Evolutionary conservation across 92 coral and sea anemone genomes (phyloP), one percentile per base, ranked within the genome.

Genomic region (Chrysogorgia sp.): DNA sequence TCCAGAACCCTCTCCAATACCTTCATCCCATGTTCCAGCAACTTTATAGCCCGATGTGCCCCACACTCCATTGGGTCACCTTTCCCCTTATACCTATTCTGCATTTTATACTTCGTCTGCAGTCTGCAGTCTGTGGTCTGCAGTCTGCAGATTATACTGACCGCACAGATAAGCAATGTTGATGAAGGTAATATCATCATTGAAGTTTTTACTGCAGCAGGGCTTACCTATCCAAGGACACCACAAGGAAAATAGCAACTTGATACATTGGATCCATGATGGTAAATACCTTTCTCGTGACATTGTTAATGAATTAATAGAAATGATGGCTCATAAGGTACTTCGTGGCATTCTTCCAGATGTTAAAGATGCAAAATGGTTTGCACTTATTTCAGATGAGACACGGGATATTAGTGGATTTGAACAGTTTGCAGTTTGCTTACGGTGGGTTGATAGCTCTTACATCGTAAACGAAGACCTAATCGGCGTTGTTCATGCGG

Each of bases 251-350:
- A 30, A 58, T 24, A 30, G 63, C 34, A 58, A 58, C 63, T 30
- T 58, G 7, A 22, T 22, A 24, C 10, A 22, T 24, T 58, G 63
- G 63, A 30, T 10, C 22, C 31, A 30, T 3, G 32, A 24, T 24
- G 63, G 63, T 24, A 22, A 12, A 58, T 58, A 58, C 32, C 63
- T 24, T 24, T 58, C 63, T 58, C 63, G 9, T 24, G 63, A 58
- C 31, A 58, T 10, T 24, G 32, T 19, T 19, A 53, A 58, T 58
- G 63, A 58, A 30, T 17, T 10, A 58, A 58, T 10, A 30, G 63
- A 24, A 7, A 58, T 7, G 31, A 30, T 58, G 34, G 31, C 31
- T 22, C 28, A 58, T 58, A 4, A 58, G 63, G 63, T 58, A 1
- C 63, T 58, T 22, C 30, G 63, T 58, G 63, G 12, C 34, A 24